Percentiles rank a stretch among this genome's conserved stretches.
These are phyloP conservation scores for Oplegnathus fasciatus DNA, from an alignment of 2,113 vertebrate genomes.

Conservation along the genomic window DNA sequence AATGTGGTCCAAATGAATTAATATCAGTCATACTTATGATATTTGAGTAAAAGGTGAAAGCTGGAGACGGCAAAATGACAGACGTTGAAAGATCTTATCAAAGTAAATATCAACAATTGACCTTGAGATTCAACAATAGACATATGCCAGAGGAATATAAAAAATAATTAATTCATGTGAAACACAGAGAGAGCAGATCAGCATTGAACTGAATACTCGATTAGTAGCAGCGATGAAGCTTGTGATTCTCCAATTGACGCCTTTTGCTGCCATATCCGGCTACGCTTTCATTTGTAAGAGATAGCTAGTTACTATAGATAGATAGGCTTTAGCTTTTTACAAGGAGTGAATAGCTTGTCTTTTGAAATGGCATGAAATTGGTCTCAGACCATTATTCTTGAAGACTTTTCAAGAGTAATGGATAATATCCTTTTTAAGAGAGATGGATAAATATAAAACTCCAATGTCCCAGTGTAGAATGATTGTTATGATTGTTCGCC, in stretches of 20 bases:
- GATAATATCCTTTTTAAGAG: constrained; percentile 9
- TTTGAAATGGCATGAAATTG: constrained; percentile 42
- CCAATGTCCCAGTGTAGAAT: background rate
- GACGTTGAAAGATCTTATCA: constrained; percentile 8
- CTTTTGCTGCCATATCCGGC: constrained; percentile 6
- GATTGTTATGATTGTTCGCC: background rate
- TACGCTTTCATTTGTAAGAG: constrained; percentile 3
- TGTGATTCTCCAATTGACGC: constrained; percentile 20
- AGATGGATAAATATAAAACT: constrained; percentile 12
- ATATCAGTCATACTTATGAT: background rate
- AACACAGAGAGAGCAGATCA: constrained; percentile 18
- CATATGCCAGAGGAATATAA: constrained; percentile 18
- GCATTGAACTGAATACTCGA: constrained; percentile 42
- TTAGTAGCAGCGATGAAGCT: constrained; percentile 15
- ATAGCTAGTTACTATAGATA: background rate
- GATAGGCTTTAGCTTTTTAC: constrained; percentile 30
- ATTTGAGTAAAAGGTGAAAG: background rate
- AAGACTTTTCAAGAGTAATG: constrained; percentile 15
- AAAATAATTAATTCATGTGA: constrained; percentile 32
- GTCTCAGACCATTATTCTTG: constrained; percentile 9
- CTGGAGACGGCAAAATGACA: background rate
- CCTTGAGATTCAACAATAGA: constrained; percentile 27
- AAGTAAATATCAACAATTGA: constrained; percentile 39
- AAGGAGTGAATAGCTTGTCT: constrained; percentile 34
- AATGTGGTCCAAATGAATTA: background rate